Percentiles rank a stretch among this genome's conserved stretches.
Evolutionary conservation across 2,113 vertebrate genomes (phyloP).

Genomic region (Halcyon senegalensis): DNA sequence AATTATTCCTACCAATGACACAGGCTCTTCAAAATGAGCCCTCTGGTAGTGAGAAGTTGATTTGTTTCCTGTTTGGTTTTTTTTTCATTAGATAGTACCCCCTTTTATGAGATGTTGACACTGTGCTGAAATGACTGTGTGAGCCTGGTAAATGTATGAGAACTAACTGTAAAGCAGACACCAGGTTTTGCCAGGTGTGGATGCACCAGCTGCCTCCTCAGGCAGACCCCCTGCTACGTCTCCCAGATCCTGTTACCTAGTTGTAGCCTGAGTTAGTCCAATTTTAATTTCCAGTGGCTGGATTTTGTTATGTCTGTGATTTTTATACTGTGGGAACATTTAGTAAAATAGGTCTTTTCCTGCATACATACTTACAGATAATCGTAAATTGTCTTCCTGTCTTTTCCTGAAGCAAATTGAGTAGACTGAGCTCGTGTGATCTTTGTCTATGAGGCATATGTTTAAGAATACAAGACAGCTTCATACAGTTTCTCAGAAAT

Average conservation of each 20-base stretch:
- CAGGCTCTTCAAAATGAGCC: neutral
- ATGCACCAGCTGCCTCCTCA: neutral
- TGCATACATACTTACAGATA: neutral
- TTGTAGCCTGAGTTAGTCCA: neutral
- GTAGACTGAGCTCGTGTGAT: neutral
- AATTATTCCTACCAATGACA: neutral
- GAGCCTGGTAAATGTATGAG: neutral
- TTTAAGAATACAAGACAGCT: neutral
- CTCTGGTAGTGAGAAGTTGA: neutral
- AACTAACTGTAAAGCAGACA: neutral
- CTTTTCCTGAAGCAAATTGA: neutral
- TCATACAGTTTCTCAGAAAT: neutral
- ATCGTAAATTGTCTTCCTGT: neutral
- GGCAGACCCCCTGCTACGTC: neutral
- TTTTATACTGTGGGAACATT: neutral
- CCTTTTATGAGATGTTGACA: neutral
- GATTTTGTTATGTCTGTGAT: neutral
- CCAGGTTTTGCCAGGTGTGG: neutral
- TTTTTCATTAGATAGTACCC: neutral
- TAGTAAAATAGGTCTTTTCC: neutral
- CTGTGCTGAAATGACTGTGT: neutral
- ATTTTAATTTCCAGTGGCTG: neutral
- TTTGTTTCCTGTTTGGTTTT: neutral
- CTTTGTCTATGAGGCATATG: neutral
- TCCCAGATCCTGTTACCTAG: neutral